Percentiles rank a stretch among this genome's conserved stretches.
These are phyloP conservation scores for Aythya fuligula DNA, from an alignment of 2,797 vertebrate genomes.

Conservation along the genomic window DNA sequence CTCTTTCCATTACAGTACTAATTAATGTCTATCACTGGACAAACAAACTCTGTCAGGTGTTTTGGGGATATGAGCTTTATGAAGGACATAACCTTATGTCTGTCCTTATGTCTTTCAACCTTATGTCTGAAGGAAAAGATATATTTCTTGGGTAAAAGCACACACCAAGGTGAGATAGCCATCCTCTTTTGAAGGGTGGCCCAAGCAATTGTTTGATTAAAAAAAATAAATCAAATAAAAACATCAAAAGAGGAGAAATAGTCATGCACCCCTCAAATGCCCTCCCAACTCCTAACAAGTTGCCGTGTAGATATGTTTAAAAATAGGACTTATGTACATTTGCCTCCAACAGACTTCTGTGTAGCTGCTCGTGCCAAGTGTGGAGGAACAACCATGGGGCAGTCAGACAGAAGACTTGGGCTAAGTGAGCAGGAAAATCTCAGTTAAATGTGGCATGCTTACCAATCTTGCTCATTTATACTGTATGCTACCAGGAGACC, in stretches of 20 bases:
- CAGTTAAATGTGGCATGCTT: neutral
- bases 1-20: neutral
- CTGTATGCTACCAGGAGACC: neutral
- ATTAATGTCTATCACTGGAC: neutral
- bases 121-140: neutral
- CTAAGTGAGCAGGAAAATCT: neutral
- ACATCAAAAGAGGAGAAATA: neutral
- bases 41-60: neutral
- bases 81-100: neutral
- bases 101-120: too few species aligned
- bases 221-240: neutral
- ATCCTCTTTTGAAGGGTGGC: neutral
- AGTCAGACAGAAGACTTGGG: too few species aligned
- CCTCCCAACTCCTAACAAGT: neutral
- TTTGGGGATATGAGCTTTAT: neutral
- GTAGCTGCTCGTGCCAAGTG: neutral
- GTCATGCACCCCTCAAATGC: neutral
- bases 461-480: neutral
- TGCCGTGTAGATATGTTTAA: too few species aligned
- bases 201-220: neutral
- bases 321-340: neutral
- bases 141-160: neutral
- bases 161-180: neutral
- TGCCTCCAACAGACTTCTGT: neutral
- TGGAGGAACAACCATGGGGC: neutral